Conservation (phyloP, 2,113 vertebrate genomes). For the Uria aalge region DNA sequence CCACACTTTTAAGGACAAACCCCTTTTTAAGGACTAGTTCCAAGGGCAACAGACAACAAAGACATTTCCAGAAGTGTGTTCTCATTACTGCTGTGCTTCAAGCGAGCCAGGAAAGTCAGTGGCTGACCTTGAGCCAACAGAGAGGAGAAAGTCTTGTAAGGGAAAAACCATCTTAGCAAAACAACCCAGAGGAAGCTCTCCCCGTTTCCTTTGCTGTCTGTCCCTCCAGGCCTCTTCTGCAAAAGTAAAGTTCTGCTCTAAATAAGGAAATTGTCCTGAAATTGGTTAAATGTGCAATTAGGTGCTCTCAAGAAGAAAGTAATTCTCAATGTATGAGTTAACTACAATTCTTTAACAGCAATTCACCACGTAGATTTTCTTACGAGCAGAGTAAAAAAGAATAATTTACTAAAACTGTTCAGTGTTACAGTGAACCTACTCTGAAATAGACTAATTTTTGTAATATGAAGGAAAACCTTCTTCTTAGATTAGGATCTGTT, state of each 20-base stretch:
- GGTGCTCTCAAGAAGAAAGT: background rate
- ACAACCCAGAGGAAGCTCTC: background rate
- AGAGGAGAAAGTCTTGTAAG: slow-evolving; percentile 9
- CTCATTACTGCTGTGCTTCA: background rate
- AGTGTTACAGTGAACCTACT: background rate
- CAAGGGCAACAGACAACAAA: slow-evolving; percentile 27
- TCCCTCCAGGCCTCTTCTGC: background rate
- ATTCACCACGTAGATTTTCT: background rate
- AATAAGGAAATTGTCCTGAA: background rate
- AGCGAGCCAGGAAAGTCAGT: slow-evolving; percentile 30
- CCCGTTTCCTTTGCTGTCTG: background rate
- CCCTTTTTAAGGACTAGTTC: background rate
- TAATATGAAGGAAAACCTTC: background rate
- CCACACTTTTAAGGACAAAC: background rate
- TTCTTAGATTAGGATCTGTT: background rate
- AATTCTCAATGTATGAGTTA: background rate
- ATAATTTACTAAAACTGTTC: background rate
- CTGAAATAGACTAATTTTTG: background rate
- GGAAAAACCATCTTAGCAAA: slow-evolving; percentile 28
- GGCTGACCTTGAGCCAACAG: slow-evolving; percentile 2
- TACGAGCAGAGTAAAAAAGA: background rate
- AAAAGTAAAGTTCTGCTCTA: background rate
- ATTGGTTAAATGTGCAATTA: background rate
- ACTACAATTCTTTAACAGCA: background rate
- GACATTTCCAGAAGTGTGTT: slow-evolving; percentile 28